These are phyloP conservation scores for Cassiopea xamachana DNA, from an alignment of 30 jellyfish, hydroid and myxozoan genomes.

Conservation along the genomic window DNA sequence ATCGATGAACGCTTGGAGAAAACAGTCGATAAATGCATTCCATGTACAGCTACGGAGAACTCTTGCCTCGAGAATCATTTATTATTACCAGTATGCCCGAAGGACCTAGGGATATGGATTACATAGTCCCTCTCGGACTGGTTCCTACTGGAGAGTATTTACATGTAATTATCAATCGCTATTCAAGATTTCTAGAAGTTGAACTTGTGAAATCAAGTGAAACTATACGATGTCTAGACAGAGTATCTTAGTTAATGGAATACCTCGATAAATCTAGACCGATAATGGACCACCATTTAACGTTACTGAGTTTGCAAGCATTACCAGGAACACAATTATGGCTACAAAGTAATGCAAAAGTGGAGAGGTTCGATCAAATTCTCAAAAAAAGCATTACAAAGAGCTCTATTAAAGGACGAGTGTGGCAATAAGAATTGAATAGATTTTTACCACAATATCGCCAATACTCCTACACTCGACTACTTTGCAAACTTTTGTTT, in stretches of 20 bases:
- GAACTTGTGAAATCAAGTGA: not conserved
- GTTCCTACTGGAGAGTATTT: not conserved
- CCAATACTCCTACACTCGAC: not conserved
- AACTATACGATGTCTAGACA: not conserved
- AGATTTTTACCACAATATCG: slow-evolving; percentile 21
- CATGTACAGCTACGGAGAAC: not conserved
- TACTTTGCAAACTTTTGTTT: not conserved
- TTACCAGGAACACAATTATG: slow-evolving; percentile 25
- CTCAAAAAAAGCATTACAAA: slow-evolving; percentile 5
- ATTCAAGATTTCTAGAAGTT: not conserved
- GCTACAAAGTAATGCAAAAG: slow-evolving; percentile 34
- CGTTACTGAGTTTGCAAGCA: not conserved
- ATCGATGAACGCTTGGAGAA: not conserved
- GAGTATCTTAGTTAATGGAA: not conserved
- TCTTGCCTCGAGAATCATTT: not conserved
- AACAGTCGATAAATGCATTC: not conserved
- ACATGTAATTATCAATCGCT: not conserved
- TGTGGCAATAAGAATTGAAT: slow-evolving; percentile 27
- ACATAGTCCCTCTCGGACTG: not conserved
- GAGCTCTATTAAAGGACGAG: slow-evolving; percentile 9
- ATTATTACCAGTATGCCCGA: not conserved
- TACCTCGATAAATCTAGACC: not conserved
- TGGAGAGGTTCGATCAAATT: not conserved
- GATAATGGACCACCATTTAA: slow-evolving; percentile 31
- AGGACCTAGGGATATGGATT: not conserved